Evolutionary conservation across 1,140 invertebrate genomes (phyloP), one percentile per base, ranked within the genome.

Genomic region (Cotesia typhae): DNA sequence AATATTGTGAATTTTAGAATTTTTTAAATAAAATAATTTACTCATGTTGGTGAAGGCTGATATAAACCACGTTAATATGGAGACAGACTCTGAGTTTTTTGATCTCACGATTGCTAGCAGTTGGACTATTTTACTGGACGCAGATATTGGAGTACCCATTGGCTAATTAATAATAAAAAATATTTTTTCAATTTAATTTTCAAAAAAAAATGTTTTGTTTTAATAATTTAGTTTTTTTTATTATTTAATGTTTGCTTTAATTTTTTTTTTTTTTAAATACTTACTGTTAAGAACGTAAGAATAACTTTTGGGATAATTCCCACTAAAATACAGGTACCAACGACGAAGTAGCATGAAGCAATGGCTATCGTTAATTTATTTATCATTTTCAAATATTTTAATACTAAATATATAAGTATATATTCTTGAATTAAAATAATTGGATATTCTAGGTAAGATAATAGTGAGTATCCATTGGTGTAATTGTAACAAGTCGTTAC

Each of bases 361-460:
- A 79, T 72, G 75, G 83, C 4, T 52, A 87, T 70, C 77, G 86
- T 77, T 76, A 76, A 76, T 73, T 74, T 75, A 76, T 89, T 87
- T 17, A 91, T 71, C 65, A 87, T 77, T 59, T 87, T 81, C 64
- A 88, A 88, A 80, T 91, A 92, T 76, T 90, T 89, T 4, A 93
- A 72, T 2, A 92, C 90, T 63, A 91, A 85, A 76, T 88, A 90
- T 67, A 92, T 89, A 57, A 93, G 76, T n/a, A 92, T 83, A 74
- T 90, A 89, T 75, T 93, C 88, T 85, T 94, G 92, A 0, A 89
- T 63, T 72, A 93, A 77, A 74, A 94, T 90, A 66, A 93, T 89
- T 2, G 92, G 92, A 82, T 93, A 93, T 77, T 94, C 92, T 84
- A 94, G 78, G 76, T 93, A 94, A 0, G 91, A 90, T 57, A 92